Evolutionary conservation across 2,797 vertebrate species (phyloP).

Genomic region (Microcaecilia unicolor): DNA sequence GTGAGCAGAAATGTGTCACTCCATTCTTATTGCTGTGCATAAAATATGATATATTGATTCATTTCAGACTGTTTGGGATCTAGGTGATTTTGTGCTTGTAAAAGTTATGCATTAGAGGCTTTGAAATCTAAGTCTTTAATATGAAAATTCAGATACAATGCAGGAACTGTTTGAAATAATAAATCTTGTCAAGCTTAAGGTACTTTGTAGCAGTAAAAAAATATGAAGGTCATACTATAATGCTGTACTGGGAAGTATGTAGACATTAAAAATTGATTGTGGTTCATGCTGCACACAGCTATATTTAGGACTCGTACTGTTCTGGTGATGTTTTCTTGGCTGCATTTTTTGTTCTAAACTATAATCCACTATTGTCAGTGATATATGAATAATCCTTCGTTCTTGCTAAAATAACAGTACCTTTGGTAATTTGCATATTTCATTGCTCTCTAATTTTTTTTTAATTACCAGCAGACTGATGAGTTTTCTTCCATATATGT

Average conservation of each 20-base stretch:
- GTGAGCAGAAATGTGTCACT: conserved; percentile 25
- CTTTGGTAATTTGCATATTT: neutral
- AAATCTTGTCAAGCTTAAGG: conserved; percentile 62
- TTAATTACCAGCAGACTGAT: too few species aligned
- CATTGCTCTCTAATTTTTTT: neutral
- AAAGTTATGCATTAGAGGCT: conserved; percentile 37
- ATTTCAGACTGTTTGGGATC: conserved; percentile 34
- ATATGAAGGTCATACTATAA: conserved; percentile 65
- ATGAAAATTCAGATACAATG: conserved; percentile 28
- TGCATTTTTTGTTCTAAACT: conserved; percentile 27
- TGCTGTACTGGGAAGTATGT: conserved; percentile 45
- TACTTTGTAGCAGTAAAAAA: conserved; percentile 47
- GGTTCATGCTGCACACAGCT: too few species aligned
- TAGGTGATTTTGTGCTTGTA: conserved; percentile 17
- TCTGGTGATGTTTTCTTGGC: conserved; percentile 10
- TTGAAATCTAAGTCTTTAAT: conserved; percentile 28
- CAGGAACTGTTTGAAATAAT: conserved; percentile 56
- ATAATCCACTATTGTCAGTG: conserved; percentile 3
- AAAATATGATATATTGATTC: conserved; percentile 31
- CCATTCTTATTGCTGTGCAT: conserved; percentile 9
- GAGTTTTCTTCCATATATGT: neutral
- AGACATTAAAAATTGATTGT: conserved; percentile 45
- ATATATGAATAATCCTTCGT: neutral
- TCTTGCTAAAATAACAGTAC: conserved; percentile 4
- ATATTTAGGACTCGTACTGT: conserved; percentile 18